phyloP scores from a whole-genome alignment of 2,888 invertebrate genomes.

The Deroplatys truncata region DNA sequence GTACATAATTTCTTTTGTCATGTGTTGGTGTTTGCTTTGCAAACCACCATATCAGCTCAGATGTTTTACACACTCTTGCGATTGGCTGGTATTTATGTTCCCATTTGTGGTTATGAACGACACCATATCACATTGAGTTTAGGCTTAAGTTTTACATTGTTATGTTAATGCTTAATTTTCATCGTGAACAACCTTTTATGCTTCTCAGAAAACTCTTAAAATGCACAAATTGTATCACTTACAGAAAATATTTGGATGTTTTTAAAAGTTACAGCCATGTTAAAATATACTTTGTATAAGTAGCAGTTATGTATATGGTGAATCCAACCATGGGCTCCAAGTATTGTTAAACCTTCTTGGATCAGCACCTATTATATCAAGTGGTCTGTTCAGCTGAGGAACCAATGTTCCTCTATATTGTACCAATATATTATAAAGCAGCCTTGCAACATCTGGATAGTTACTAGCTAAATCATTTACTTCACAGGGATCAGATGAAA shows the following conservation, averaged over 20 bases:
- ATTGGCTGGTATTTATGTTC: too few species aligned
- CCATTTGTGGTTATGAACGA: too few species aligned
- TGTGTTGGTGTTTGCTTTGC: too few species aligned
- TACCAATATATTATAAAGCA: neutral
- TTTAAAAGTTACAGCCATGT: neutral
- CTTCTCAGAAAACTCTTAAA: too few species aligned
- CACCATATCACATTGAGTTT: too few species aligned
- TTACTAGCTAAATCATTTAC: neutral
- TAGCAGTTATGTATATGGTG: neutral
- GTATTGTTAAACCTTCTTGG: conserved; percentile 3
- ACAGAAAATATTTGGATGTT: neutral
- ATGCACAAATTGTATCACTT: too few species aligned
- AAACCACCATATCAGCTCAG: too few species aligned
- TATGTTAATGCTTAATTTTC: too few species aligned
- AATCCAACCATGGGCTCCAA: neutral
- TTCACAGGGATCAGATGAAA: neutral
- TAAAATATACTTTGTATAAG: neutral
- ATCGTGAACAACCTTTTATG: too few species aligned
- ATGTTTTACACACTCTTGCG: too few species aligned
- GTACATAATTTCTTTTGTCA: too few species aligned
- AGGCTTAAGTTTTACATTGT: too few species aligned
- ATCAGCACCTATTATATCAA: neutral
- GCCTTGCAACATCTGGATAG: neutral
- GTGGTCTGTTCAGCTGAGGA: neutral
- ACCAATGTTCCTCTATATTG: neutral